phyloP scores from a whole-genome alignment of 2,888 invertebrate genomes.

The Himalopsyche japonica region DNA sequence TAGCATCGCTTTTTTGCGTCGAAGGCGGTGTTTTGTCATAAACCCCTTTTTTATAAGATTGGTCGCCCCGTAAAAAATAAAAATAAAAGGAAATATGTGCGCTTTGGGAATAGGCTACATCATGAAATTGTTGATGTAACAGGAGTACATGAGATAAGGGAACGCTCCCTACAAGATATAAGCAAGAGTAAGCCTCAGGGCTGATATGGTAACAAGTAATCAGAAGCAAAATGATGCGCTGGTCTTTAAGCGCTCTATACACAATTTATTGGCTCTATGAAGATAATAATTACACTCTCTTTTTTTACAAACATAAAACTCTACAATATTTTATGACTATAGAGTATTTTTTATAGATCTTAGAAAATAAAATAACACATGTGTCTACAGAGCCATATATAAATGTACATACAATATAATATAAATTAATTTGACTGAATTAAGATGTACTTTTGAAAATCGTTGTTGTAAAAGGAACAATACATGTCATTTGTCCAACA shows the following conservation, averaged over 20 bases:
- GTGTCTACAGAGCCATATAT: too few relatives aligned
- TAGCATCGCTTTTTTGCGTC: constrained; percentile 14
- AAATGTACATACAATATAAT: too few relatives aligned
- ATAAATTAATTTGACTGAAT: too few relatives aligned
- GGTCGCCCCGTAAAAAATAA: constrained; percentile 32
- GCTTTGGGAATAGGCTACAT: constrained; percentile 36
- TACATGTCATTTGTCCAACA: too few relatives aligned
- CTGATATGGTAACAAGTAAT: constrained; percentile 34
- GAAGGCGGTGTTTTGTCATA: constrained; percentile 14
- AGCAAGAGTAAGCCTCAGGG: constrained; percentile 20
- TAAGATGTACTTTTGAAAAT: too few relatives aligned
- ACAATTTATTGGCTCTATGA: constrained; percentile 2
- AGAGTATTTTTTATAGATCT: too few relatives aligned
- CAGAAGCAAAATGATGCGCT: constrained; percentile 21
- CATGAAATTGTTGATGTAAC: constrained; percentile 35
- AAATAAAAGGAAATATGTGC: constrained; percentile 36
- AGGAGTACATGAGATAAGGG: constrained; percentile 18
- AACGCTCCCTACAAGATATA: constrained; percentile 13
- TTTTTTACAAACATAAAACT: neutral
- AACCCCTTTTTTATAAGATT: constrained; percentile 31
- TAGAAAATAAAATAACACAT: too few relatives aligned
- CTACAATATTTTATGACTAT: neutral
- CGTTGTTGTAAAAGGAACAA: too few relatives aligned
- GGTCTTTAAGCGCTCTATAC: constrained; percentile 3
- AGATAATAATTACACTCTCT: neutral